Conservation (phyloP, 2,888 invertebrate species). For the Synergus gifuensis region DNA sequence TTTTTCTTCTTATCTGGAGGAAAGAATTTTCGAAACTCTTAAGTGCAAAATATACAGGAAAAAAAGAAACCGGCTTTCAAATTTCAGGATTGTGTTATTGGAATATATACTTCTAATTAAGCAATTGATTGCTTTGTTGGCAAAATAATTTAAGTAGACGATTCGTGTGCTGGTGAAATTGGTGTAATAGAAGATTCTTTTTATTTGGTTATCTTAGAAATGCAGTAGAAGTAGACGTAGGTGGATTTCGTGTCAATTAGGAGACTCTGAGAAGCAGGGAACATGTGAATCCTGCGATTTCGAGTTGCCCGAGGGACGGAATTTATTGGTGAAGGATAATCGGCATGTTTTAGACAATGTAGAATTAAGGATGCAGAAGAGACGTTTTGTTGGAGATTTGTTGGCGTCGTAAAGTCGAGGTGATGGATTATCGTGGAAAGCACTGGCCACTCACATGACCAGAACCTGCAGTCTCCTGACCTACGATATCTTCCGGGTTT, state of each 20-base stretch:
- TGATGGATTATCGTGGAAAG: slow-evolving; percentile 49
- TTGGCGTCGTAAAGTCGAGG: slow-evolving; percentile 37
- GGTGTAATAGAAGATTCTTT: too few relatives aligned
- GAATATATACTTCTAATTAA: not conserved
- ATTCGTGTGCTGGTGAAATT: not conserved
- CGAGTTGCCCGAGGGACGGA: not conserved
- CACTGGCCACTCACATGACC: slow-evolving; percentile 49
- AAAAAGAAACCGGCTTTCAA: not conserved
- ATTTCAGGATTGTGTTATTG: not conserved
- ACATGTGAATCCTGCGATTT: not conserved
- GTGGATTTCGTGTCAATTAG: not conserved
- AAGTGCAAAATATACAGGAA: not conserved
- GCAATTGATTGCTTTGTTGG: not conserved
- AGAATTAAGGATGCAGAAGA: slow-evolving; percentile 31
- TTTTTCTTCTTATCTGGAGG: slow-evolving; percentile 11
- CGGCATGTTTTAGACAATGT: slow-evolving; percentile 32
- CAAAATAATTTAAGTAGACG: not conserved
- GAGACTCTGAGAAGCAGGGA: not conserved
- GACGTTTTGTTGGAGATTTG: slow-evolving; percentile 25
- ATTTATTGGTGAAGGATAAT: slow-evolving; percentile 12
- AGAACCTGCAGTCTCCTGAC: slow-evolving; percentile 62
- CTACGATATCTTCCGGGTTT: slow-evolving; percentile 63
- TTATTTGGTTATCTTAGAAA: too few relatives aligned
- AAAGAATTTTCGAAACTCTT: slow-evolving; percentile 16
- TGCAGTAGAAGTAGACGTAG: too few relatives aligned